Conservation (phyloP, 2,113 vertebrate species). For the Butorides virescens region DNA sequence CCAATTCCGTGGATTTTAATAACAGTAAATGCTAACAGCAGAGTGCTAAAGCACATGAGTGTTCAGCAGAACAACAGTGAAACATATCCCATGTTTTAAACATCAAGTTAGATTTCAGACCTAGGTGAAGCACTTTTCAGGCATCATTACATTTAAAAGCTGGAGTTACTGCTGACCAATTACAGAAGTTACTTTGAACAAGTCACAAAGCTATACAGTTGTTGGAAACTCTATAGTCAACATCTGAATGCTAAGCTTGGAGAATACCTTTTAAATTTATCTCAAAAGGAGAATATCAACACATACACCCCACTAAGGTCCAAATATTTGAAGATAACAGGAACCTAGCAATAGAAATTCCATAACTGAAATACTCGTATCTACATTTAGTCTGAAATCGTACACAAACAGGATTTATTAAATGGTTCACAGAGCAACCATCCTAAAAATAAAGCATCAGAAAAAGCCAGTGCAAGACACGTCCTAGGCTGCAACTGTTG, state of each 20-base stretch:
- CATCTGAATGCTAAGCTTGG: neutral
- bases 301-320: rapidly evolving
- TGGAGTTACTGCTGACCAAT: neutral
- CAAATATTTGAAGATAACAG: neutral
- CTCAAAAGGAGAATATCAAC: neutral
- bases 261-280: neutral
- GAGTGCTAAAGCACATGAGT: neutral
- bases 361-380: neutral
- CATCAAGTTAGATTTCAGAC: neutral
- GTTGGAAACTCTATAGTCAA: neutral
- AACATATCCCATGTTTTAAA: neutral
- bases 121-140: neutral
- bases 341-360: neutral
- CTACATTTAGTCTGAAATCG: neutral
- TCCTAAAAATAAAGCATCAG: neutral
- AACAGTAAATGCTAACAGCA: neutral
- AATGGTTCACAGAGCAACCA: neutral
- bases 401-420: neutral
- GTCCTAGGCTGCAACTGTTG: neutral
- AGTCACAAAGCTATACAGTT: neutral
- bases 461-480: neutral
- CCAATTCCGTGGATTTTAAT: neutral
- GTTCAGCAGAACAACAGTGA: neutral
- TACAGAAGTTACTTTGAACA: neutral
- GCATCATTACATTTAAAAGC: neutral